Base-by-base conservation (phyloP, 2,888 invertebrate genomes). In the Agonopterix alstromeriana region DNA sequence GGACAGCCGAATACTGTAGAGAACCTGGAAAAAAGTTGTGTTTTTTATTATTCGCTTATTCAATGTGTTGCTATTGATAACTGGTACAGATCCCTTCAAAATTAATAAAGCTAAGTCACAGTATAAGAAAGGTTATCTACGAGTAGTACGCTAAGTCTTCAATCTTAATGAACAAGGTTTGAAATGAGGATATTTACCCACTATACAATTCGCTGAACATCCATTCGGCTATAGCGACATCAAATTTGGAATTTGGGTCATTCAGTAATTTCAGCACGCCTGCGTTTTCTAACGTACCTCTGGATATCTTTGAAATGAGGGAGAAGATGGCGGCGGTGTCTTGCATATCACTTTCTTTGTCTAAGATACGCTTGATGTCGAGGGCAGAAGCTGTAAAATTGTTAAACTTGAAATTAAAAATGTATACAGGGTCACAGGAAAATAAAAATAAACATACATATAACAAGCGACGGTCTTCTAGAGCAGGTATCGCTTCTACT, bases 1-100 rank as follows among this genome's bases (percentile, higher is more conserved):
- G 80, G 80, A 36, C 67, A 65, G 35, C 67, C 48, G 49, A 64
- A 80, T 2, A 78, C 52, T 10, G 67, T 54, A 36, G 72, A 57
- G 7, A 74, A 60, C n/a, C 80, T 81, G 60, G 35, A 66, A 65
- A 27, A 36, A 42, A 27, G 2, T 27, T 27, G 27, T 27, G 27
- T 27, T 27, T 7, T 27, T 17, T 8, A 45, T 27, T 11, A n/a
- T 38, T 27, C n/a, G 9, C 8, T 47, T 47, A 50, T 48, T 47
- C 47, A 11, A 42, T 0, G 44, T 17, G 3, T 17, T 3, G 2
- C 3, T 3, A 3, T 17, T 17, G 17, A 4, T 17, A 17, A 17
- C 2, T 17, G 17, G 17, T 17, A 17, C 17, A 17, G 17, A 17
- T 17, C 17, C 3, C 17, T 17, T 14, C 14, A 14, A 14, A 14